Evolutionary conservation across 2,797 vertebrate species (phyloP), one percentile per base, ranked within the genome.

Genomic region (Cryptoblepharus egeriae): DNA sequence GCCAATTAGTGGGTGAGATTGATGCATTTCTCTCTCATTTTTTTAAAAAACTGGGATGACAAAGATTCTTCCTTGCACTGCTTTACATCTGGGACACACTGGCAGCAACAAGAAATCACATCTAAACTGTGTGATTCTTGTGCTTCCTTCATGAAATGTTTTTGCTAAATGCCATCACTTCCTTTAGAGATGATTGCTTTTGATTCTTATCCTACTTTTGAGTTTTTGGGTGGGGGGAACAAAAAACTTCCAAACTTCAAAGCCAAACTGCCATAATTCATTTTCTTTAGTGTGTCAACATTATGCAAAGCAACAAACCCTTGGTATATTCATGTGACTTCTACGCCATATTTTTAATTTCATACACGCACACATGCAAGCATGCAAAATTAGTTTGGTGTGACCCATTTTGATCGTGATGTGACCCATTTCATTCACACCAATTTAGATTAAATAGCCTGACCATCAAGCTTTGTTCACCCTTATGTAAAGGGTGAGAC

Each of bases 201-300:
- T 68, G 61, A 5, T 77, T 85, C 22, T 78, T 74, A 74, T 2
- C 2, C 11, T 81, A 83, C 79, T 32, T 82, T 85, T 65, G 37
- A 55, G 13, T 81, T 45, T 32, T 72, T 4, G 61, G 26, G 77
- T 2, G 74, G 24, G 1, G 3, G n/a, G 42, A 76, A 77, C 80
- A 85, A 81, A 1, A 58, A 84, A 77, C 0, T 8, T 75, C 58
- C 75, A 76, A 83, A 86, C 82, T 52, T 87, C 24, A 12, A 84
- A 58, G 30, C 0, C 1, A 87, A 88, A 74, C 60, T 37, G 64
- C 72, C 49, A 37, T 1, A 75, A 75, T 85, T 74, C 79, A 1
- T 76, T 87, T 79, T 28, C 84, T 85, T 86, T 78, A 1, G n/a
- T 86, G n/a, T 86, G 79, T 77, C 75, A 87, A 80, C 74, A 65